Conservation (phyloP, 2,888 invertebrate species). For the Brachypalpus laphriformis region DNA sequence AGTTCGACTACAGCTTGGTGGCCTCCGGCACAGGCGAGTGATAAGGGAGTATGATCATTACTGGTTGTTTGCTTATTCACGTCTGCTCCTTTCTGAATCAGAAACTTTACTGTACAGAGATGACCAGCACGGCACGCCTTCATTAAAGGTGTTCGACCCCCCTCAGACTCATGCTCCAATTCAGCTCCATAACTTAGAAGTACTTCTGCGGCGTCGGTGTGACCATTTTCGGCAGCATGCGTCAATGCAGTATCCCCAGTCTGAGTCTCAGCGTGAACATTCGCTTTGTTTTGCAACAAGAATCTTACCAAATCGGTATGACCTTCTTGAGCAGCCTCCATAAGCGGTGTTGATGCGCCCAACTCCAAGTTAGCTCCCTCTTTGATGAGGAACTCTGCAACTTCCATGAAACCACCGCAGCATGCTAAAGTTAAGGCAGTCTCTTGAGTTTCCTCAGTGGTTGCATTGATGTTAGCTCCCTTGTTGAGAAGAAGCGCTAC, state of each 20-base stretch:
- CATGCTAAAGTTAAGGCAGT: conserved; percentile 97
- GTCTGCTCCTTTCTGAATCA: conserved; percentile 93
- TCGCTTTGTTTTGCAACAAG: conserved; percentile 92
- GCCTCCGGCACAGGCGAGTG: conserved; percentile 97
- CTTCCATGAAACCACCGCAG: conserved; percentile 97
- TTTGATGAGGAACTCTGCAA: conserved; percentile 96
- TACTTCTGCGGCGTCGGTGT: conserved; percentile 97
- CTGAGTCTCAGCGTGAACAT: conserved; percentile 96
- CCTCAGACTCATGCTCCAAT: conserved; percentile 98
- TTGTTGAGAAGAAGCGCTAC: conserved; percentile 95
- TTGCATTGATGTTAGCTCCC: conserved; percentile 98
- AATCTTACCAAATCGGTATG: conserved; percentile 95
- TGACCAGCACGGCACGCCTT: conserved; percentile 99
- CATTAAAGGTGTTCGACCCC: conserved; percentile 98
- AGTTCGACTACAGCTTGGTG: conserved; percentile 96
- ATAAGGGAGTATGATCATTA: conserved; percentile 98
- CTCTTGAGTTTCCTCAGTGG: conserved; percentile 99
- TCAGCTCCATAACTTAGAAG: conserved; percentile 95
- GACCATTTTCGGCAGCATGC: conserved; percentile 99
- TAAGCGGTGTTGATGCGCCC: conserved; percentile 97
- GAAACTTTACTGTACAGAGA: conserved; percentile 97
- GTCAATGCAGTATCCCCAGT: conserved; percentile 98
- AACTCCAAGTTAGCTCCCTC: conserved; percentile 97
- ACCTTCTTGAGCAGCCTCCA: conserved; percentile 99
- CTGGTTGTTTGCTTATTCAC: conserved; percentile 95